Evolutionary conservation across 1,140 invertebrate species (phyloP).

Genomic region (Berghia stephanieae): DNA sequence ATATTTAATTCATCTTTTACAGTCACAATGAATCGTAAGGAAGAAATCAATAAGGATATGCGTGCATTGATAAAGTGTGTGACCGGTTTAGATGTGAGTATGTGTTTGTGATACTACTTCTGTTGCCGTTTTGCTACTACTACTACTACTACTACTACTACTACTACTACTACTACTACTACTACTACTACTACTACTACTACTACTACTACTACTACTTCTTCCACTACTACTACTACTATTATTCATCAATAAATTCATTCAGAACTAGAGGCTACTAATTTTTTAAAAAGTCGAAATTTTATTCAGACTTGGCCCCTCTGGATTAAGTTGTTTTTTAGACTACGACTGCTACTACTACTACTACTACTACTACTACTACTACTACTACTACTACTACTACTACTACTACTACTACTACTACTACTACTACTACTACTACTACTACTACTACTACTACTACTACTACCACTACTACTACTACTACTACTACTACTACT

Average conservation of each 20-base stretch:
- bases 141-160: background rate
- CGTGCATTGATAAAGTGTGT: conserved; percentile 25
- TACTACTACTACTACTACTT: no score
- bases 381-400: background rate
- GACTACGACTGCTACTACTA: background rate
- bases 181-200: no score
- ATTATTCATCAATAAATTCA: background rate
- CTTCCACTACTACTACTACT: background rate
- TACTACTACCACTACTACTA: background rate
- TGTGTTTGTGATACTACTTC: background rate
- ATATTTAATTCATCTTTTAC: no score
- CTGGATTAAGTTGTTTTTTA: no score
- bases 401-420: background rate
- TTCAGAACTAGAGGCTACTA: background rate
- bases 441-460: background rate
- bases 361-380: background rate
- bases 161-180: background rate
- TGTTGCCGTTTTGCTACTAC: background rate
- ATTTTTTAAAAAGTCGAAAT: no score
- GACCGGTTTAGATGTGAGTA: conserved; percentile 39
- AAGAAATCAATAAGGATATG: conserved; percentile 25
- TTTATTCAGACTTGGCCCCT: no score
- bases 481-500: background rate
- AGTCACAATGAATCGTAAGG: no score
- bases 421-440: background rate